Evolutionary conservation across 2,113 vertebrate genomes (phyloP).

Genomic region (Motacilla tschutschensis): DNA sequence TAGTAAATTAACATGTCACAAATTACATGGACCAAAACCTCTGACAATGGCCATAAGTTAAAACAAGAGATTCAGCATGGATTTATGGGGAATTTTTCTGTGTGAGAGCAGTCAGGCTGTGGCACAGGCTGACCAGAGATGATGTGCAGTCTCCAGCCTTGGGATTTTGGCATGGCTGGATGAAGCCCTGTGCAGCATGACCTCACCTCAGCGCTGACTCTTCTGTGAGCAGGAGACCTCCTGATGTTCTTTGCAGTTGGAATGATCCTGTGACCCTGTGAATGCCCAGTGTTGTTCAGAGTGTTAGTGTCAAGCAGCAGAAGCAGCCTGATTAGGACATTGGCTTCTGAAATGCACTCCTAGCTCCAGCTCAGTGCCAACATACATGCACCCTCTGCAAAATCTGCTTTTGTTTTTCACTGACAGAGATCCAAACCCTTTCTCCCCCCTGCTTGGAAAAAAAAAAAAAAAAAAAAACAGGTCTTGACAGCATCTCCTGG

Average conservation of each 20-base stretch:
- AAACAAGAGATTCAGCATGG: not conserved
- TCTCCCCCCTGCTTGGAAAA: not conserved
- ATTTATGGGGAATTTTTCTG: not conserved
- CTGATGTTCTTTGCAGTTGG: not conserved
- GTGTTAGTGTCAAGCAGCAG: not conserved
- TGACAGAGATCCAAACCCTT: not conserved
- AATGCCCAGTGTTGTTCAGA: not conserved
- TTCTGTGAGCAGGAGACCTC: not conserved
- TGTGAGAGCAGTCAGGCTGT: not conserved
- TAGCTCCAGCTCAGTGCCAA: not conserved
- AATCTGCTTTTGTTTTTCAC: not conserved
- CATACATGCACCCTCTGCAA: not conserved
- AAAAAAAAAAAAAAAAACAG: too few species aligned
- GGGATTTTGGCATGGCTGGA: not conserved
- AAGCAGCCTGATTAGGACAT: not conserved
- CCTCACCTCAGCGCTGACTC: not conserved
- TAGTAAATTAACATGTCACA: not conserved
- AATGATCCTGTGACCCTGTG: not conserved
- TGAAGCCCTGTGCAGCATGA: not conserved
- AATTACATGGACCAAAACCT: not conserved
- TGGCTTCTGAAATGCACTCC: not conserved
- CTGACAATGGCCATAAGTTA: rapidly evolving
- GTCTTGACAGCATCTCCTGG: not conserved
- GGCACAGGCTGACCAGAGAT: not conserved
- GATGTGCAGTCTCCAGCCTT: not conserved